Base-by-base conservation (phyloP, 2,113 vertebrate species). In the Toxotes chatareus region DNA sequence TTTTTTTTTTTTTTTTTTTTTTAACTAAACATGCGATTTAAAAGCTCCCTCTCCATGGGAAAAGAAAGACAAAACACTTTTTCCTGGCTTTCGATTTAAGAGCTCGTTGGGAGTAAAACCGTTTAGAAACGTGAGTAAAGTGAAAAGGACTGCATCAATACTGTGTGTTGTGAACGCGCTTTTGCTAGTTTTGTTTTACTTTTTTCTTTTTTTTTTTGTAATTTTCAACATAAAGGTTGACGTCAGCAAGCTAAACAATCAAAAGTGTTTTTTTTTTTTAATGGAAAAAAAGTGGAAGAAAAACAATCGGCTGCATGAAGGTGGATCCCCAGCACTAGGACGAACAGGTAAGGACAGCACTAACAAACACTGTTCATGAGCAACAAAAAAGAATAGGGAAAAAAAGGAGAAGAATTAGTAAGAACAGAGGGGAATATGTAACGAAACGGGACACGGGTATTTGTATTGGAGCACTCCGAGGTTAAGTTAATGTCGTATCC, bases 311-410 rank as follows among this genome's bases (percentile, higher is more conserved):
- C 75, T 34, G 16, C 62, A 13, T 32, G 21, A 7, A 38, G 44
- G 38, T 8, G 59, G 44, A 83, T 1, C 31, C 56, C 27, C 21
- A 9, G 34, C 51, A 9, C 21, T 2, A 55, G 57, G 56, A 53
- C 67, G 38, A 53, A 76, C 86, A 91, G 91, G 91, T 92, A 92
- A 92, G 75, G 89, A 84, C 32, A 56, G 9, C 57, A 4, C 59
- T 34, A 11, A 44, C 59, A 21, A 5, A 47, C 55, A 34, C 38
- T 17, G 0, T 21, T 38, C 57, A 31, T 0, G 31, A 8, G 21
- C 40, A 55, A 6, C 2, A 13, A 2, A 1, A 13, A 7, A 11
- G 0, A 6, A 2, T 31, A 57, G 2, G 14, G 2, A 57, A 31
- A 1, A 17, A 17, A 46, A 21, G 19, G 16, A 49, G 46, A 1